Percentiles rank a stretch among this genome's conserved stretches.
Conservation (phyloP, 2,888 invertebrate genomes). For the Thera britannica region DNA sequence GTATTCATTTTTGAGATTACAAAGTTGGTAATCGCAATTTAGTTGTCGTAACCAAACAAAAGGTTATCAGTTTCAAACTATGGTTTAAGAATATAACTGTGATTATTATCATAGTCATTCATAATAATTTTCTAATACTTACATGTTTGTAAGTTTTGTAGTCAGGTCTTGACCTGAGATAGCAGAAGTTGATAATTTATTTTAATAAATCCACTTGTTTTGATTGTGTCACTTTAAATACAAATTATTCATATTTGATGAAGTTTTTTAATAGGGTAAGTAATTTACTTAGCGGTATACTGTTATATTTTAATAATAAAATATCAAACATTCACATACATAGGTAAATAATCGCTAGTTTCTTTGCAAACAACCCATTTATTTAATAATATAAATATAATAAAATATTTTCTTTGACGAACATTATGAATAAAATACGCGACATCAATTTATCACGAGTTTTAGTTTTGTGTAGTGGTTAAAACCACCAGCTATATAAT, state of each 20-base stretch:
- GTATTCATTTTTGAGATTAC: background rate
- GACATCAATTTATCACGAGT: too few relatives aligned
- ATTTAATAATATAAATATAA: too few relatives aligned
- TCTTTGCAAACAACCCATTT: too few relatives aligned
- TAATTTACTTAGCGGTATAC: too few relatives aligned
- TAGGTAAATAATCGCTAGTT: too few relatives aligned
- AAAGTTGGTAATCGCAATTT: background rate
- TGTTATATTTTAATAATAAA: too few relatives aligned
- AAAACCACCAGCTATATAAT: too few relatives aligned
- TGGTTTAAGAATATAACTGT: conserved; percentile 2
- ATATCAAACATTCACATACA: too few relatives aligned
- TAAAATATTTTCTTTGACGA: too few relatives aligned
- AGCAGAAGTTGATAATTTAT: conserved; percentile 10
- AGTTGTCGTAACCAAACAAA: background rate
- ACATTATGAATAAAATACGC: too few relatives aligned
- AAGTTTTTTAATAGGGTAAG: background rate
- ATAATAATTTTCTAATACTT: conserved; percentile 6
- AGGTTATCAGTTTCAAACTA: conserved; percentile 19
- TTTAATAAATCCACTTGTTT: background rate
- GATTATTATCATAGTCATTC: background rate
- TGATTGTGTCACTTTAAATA: background rate
- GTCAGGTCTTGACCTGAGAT: conserved; percentile 17
- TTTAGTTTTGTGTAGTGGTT: too few relatives aligned
- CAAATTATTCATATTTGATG: background rate
- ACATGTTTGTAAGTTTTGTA: background rate